phyloP scores from a whole-genome alignment of 2,113 vertebrate genomes.

The Myotis lucifugus region DNA sequence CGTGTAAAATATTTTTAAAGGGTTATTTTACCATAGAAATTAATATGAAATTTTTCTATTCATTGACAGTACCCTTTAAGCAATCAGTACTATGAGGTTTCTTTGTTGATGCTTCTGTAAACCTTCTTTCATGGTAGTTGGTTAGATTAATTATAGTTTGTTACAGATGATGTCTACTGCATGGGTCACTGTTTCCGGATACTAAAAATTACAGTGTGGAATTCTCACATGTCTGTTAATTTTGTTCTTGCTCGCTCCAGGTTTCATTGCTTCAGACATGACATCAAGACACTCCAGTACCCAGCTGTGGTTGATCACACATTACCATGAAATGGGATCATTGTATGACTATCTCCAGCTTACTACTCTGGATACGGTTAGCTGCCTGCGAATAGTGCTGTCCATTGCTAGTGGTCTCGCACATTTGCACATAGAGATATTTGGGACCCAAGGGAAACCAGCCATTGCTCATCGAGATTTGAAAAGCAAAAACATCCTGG shows the following conservation, averaged over 20 bases:
- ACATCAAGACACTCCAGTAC: constrained; percentile 99
- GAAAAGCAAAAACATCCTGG: constrained; percentile 99
- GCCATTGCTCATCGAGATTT: constrained; percentile 97
- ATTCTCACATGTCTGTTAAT: neutral
- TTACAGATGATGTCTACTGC: neutral
- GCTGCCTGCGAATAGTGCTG: constrained; percentile 95
- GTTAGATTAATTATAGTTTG: constrained; percentile 11
- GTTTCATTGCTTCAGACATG: constrained; percentile 99
- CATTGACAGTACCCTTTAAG: neutral
- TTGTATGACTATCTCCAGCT: constrained; percentile 98
- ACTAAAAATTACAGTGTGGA: neutral
- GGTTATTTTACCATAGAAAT: neutral
- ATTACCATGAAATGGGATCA: constrained; percentile 98
- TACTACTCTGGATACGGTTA: constrained; percentile 92
- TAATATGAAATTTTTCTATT: neutral
- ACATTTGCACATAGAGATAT: constrained; percentile 98
- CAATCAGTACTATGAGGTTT: neutral
- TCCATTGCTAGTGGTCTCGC: constrained; percentile 96
- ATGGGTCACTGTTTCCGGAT: neutral
- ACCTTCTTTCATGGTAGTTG: neutral
- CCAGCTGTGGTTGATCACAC: constrained; percentile 98
- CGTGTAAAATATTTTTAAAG: neutral
- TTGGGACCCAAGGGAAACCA: constrained; percentile 98
- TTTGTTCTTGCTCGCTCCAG: constrained; percentile 78
- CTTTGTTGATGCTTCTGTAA: constrained; percentile 2